Evolutionary conservation across 2,888 invertebrate species (phyloP), one percentile per base, ranked within the genome.

Genomic region (Anodontia alba): DNA sequence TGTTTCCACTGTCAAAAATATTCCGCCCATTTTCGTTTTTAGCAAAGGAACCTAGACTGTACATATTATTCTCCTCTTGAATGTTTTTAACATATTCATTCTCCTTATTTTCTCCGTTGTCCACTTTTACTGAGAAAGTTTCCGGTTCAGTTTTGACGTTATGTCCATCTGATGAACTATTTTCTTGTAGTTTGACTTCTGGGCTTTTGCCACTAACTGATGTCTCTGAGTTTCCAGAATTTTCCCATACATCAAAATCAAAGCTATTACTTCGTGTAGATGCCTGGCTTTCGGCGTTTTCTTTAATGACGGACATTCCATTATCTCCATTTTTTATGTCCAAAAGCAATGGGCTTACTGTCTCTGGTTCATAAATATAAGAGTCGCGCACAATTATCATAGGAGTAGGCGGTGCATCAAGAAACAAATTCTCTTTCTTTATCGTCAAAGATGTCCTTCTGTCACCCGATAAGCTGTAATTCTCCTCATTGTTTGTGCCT

Each of bases 281-380:
- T 33, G 62, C 7, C 20, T 62, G 62, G 33, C 62, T 62, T 33
- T 62, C 62, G 5, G 33, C 7, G 1, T 62, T 62, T 33, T 62
- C 62, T 33, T 33, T 8, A 33, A 62, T 62, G 8, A 8, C 62
- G 1, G 31, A 17, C 15, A 62, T 17, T 1, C 33, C 33, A 20
- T 31, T 62, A 29, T 62, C 62, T 15, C n/a, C 23, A 2, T 69
- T 29, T 62, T 62, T 17, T 1, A 29, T 29, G 12, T 73, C 76
- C 29, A 79, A 38, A 31, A 69, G 42, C 7, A 82, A 57, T 7
- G 75, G 73, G 33, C 31, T 78, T 10, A 33, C n/a, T 1, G 70
- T 23, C 2, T 81, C 78, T 2, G 78, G 70, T 69, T 85, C 85
- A 42, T 78, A 73, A 36, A 85, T 85, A 57, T 82, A 80, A 10